Evolutionary conservation across 2,797 vertebrate species (phyloP).

Genomic region (Balearica regulorum): DNA sequence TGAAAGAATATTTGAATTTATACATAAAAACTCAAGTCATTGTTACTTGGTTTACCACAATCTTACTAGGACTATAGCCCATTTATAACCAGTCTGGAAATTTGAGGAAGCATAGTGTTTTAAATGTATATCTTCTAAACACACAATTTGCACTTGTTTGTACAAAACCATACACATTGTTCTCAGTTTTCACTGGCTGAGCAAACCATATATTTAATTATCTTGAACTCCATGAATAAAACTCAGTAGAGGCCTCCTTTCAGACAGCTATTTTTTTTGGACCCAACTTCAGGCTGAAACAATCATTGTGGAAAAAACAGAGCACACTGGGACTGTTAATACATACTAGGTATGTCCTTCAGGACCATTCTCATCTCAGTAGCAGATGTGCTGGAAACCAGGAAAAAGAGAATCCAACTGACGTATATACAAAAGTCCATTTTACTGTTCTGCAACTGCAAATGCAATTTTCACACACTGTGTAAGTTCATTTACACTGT

Average conservation of each 20-base stretch:
- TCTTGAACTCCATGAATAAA: neutral
- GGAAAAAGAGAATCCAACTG: neutral
- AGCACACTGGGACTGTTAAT: neutral
- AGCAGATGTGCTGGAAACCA: neutral
- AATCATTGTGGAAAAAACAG: neutral
- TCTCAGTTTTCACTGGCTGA: neutral
- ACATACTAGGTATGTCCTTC: neutral
- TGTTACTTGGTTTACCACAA: neutral
- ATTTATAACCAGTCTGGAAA: neutral
- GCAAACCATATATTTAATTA: neutral
- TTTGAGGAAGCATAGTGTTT: neutral
- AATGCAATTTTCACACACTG: neutral
- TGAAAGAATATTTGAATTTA: neutral
- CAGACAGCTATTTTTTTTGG: neutral
- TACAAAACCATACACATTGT: neutral
- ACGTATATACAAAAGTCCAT: neutral
- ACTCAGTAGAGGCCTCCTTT: neutral
- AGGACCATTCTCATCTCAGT: neutral
- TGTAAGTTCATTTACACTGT: neutral
- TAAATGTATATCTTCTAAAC: neutral
- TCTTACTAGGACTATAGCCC: neutral
- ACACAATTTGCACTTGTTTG: neutral
- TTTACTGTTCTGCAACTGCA: neutral
- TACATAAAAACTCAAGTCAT: neutral
- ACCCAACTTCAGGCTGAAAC: neutral